Conservation (phyloP, 2,797 vertebrate species). For the Coendou prehensilis region DNA sequence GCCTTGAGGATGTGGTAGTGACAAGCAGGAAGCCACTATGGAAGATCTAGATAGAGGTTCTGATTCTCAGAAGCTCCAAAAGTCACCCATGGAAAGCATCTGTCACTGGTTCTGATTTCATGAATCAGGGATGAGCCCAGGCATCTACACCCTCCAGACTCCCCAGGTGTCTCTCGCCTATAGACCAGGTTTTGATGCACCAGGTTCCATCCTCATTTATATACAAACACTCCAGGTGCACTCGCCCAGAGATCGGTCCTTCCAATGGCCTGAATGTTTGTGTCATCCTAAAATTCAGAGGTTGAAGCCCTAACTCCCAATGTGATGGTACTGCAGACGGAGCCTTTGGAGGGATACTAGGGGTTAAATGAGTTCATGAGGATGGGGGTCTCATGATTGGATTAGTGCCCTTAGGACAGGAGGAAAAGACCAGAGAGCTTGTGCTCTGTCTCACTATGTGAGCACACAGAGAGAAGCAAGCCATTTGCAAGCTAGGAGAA, state of each 20-base stretch:
- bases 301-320: not conserved
- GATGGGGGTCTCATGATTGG: not conserved
- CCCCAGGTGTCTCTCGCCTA: not conserved
- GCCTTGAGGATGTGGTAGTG: too few species aligned
- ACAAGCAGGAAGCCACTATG: not conserved
- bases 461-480: not conserved
- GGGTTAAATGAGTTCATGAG: not conserved
- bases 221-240: not conserved
- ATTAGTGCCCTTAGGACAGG: not conserved
- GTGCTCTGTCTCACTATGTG: not conserved
- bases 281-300: too few species aligned
- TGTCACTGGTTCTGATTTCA: not conserved
- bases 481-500: not conserved
- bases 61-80: not conserved
- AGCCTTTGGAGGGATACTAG: not conserved
- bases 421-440: not conserved
- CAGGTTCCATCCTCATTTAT: not conserved
- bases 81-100: accelerated
- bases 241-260: not conserved
- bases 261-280: not conserved
- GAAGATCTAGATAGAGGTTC: not conserved
- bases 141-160: not conserved
- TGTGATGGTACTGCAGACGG: not conserved
- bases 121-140: not conserved
- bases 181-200: not conserved